Base-by-base conservation (phyloP, 2,113 vertebrate species). In the Campylomormyrus numenius region DNA sequence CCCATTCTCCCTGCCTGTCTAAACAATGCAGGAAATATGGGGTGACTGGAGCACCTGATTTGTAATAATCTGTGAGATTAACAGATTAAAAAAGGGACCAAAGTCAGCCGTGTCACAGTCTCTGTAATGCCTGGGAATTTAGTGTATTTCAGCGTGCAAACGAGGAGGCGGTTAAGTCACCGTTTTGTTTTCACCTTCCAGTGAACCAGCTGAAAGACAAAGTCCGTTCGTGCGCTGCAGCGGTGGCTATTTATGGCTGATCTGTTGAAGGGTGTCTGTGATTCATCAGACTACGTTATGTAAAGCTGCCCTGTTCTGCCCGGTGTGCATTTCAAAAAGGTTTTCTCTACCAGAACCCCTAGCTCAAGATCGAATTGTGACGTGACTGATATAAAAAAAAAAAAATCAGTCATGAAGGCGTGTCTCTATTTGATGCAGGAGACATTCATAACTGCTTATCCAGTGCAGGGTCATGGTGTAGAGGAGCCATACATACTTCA, bases 231-330 rank as follows among this genome's bases (percentile, higher is more conserved):
- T 42, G 13, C 15, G 11, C 49, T 87, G 85, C 50, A 87, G 48
- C 31, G 24, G 27, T 87, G 85, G 85, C 50, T 87, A 53, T 87
- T 86, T 86, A 86, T 87, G 85, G 48, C 50, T 87, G 85, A n/a
- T 53, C 50, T 87, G 48, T 87, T 87, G 85, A 87, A 87, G 85
- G 48, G 50, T 53, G n/a, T 87, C 85, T 87, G 19, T 52, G 48
- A 87, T 53, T 87, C 85, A 87, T 87, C 85, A 87, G 50, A 35
- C 27, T 19, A 7, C 85, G n/a, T 87, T 87, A 87, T 87, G 48
- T 87, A 87, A 87, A 87, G 24, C 27, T 87, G 49, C 49, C 50
- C 50, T 87, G 27, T 87, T 87, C 50, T 53, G 85, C 50, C 85
- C 50, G 50, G 85, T 53, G 48, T 87, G 50, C 85, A 53, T 52